Base-by-base conservation (phyloP, 2,888 invertebrate genomes). In the Pollenia angustigena region DNA sequence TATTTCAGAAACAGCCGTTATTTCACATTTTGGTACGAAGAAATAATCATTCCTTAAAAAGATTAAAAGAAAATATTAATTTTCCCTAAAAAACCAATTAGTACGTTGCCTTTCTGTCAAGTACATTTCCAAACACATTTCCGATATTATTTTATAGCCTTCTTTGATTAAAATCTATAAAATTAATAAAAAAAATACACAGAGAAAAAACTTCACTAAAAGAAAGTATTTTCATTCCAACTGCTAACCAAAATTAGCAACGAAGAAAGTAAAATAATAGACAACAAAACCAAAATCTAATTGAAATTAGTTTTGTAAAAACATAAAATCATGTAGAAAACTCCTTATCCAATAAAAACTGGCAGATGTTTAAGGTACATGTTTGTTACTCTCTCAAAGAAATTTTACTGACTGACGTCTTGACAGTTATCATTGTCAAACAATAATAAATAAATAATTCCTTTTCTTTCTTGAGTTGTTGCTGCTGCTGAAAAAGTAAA, bases 261-360 rank as follows among this genome's bases (percentile, higher is more conserved):
- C 14, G 44, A 82, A 69, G 68, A 82, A 76, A 82, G 75, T 76
- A 69, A 82, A 69, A 62, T 82, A 60, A 82, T 69, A 50, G 46
- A 58, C n/a, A 75, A 75, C 68, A 16, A 60, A 14, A 82, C 68
- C 75, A 60, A 69, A 82, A 76, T 58, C 14, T 14, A 62, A 75
- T 76, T 76, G 44, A 82, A 82, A 76, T 69, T 54, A 54, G 52
- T 54, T 44, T 32, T 69, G 10, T 52, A n/a, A 66, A 52, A 46
- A 76, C 54, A 76, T 62, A 44, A 56, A 23, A 48, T n/a, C 54
- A 71, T n/a, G 69, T 32, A 54, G 60, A 64, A 46, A 71, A 64
- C n/a, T 52, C 9, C 62, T 71, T 56, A 14, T 23, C 11, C 40
- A 56, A 32, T 10, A 32, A 32, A 48, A 8, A 23, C 11, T 44